Evolutionary conservation across 2,113 vertebrate species (phyloP).

Genomic region (Tylochromis polylepis): DNA sequence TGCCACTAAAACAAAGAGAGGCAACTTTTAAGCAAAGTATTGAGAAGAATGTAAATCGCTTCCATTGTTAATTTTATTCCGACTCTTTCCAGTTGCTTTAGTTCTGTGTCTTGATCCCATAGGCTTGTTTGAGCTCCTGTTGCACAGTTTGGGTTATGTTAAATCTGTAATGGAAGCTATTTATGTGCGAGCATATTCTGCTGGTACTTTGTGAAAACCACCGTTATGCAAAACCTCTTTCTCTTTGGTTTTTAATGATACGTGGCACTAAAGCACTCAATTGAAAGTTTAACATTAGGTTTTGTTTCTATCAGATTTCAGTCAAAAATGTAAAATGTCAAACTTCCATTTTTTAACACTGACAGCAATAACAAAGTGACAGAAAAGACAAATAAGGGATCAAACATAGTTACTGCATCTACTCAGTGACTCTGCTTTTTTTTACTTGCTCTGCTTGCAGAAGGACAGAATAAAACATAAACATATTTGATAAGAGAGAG

Average conservation of each 20-base stretch:
- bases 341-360: neutral
- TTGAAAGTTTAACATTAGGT: neutral
- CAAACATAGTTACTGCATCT: neutral
- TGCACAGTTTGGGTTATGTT: neutral
- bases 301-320: neutral
- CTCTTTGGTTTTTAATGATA: neutral
- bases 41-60: neutral
- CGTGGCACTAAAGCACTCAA: neutral
- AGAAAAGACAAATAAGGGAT: neutral
- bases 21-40: neutral
- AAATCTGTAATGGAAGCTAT: neutral
- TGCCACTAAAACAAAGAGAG: neutral
- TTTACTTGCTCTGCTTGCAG: neutral
- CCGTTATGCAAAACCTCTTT: neutral
- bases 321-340: fast-evolving
- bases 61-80: neutral
- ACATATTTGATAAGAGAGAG: neutral
- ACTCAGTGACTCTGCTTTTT: neutral
- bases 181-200: neutral
- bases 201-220: neutral
- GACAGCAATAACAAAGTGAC: neutral
- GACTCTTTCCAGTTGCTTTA: neutral
- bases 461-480: neutral
- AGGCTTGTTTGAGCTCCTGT: neutral
- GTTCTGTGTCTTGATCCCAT: neutral